Evolutionary conservation across 2,797 vertebrate species (phyloP).

Genomic region (Periparus ater): DNA sequence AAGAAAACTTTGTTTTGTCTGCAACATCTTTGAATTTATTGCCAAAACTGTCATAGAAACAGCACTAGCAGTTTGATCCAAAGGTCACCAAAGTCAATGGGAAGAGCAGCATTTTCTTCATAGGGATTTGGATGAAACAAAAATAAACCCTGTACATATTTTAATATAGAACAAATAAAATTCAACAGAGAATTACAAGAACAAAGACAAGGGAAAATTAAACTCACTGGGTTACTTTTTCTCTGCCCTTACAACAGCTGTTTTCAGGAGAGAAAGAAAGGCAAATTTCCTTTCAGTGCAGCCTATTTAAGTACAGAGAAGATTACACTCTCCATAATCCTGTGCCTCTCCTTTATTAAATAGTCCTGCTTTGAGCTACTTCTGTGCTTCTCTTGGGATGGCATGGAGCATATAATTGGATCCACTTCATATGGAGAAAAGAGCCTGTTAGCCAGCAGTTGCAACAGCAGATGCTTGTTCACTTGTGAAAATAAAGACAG

Average conservation of each 20-base stretch:
- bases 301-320: not conserved
- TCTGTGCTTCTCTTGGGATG: constrained; percentile 3
- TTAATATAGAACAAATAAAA: not conserved
- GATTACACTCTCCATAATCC: not conserved
- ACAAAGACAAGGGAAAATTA: not conserved
- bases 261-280: not conserved
- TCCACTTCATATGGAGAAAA: constrained; percentile 10
- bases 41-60: not conserved
- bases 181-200: not conserved
- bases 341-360: not conserved
- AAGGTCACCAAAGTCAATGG: not conserved
- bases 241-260: not conserved
- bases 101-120: not conserved
- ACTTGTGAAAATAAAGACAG: constrained; percentile 14
- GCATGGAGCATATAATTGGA: constrained; percentile 1
- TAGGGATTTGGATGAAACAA: not conserved
- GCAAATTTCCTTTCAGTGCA: not conserved
- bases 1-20: constrained; percentile 15
- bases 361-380: constrained; percentile 1
- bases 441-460: constrained; percentile 2
- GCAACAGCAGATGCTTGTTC: not conserved
- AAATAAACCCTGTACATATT: not conserved
- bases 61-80: not conserved
- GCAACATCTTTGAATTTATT: not conserved
- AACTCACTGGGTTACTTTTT: not conserved